Base-by-base conservation (phyloP, 2,797 vertebrate genomes). In the Periparus ater region DNA sequence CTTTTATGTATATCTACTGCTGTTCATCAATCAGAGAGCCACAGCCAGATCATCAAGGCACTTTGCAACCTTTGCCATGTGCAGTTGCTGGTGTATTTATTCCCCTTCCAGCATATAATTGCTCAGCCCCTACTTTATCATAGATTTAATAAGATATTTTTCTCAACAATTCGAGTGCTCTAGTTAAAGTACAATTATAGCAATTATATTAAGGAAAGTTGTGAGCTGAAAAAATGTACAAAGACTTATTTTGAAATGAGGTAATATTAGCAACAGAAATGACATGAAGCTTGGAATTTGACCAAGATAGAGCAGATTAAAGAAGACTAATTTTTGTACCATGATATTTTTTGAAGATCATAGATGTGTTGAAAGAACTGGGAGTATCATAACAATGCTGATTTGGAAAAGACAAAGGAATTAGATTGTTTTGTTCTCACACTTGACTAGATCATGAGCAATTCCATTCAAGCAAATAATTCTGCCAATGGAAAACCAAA, bases 231-330 rank as follows among this genome's bases (percentile, higher is more conserved):
- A 95, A 96, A 94, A 84, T 13, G 60, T 48, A 76, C 55, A 62
- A 92, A 91, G 48, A 13, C 66, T 78, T 93, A 68, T 88, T 93
- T 88, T 86, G 70, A 88, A 93, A 88, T 79, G 60, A 89, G 66
- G 61, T 82, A 85, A 82, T 93, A 82, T 88, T 95, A 95, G 81
- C 67, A 88, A 86, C 53, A 70, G 45, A 83, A 77, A 62, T 90
- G 62, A 51, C 36, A n/a, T 9, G 47, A 72, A 68, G 30, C 36
- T 91, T 81, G 94, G 70, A 93, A 88, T 88, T 73, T 81, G 71
- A 89, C 53, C 85, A 87, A 75, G 66, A 68, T 27, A 84, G 71
- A 88, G 32, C 36, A 82, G 30, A 58, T 82, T 88, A 63, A 93
- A 80, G 77, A 89, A 53, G 51, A 66, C 8, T 48, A 55, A 10